Evolutionary conservation across 2,113 vertebrate genomes (phyloP).

Genomic region (Spea multiplicata): DNA sequence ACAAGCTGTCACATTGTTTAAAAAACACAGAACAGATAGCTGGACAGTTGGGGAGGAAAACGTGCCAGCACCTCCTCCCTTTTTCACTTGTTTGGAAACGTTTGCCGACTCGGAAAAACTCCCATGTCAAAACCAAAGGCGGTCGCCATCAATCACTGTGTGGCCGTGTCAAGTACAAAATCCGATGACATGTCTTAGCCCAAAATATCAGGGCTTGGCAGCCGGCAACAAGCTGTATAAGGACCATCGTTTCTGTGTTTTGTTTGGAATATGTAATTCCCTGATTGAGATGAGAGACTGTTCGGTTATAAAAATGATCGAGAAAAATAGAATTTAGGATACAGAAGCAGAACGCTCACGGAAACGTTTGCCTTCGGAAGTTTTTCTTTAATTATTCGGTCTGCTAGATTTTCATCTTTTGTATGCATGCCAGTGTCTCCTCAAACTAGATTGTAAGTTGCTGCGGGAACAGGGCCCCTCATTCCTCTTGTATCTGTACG

Average conservation of each 20-base stretch:
- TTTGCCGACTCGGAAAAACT: conserved; percentile 25
- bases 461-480: no score
- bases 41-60: conserved; percentile 2
- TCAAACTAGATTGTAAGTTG: no score
- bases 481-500: no score
- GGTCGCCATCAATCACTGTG: conserved; percentile 24
- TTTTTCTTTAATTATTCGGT: no score
- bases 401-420: no score
- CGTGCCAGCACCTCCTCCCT: background rate
- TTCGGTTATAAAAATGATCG: background rate
- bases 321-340: background rate
- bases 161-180: conserved; percentile 18
- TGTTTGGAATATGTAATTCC: conserved; percentile 6
- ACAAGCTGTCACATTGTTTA: conserved; percentile 7
- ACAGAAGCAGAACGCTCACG: background rate
- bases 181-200: conserved; percentile 10
- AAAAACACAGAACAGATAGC: conserved; percentile 15
- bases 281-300: background rate
- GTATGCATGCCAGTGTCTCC: no score
- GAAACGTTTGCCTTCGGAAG: no score
- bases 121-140: conserved; percentile 17
- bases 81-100: conserved; percentile 4
- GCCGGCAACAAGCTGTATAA: background rate
- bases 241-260: conserved; percentile 10
- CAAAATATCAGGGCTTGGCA: conserved; percentile 29